phyloP scores from a whole-genome alignment of 2,113 vertebrate species.

The Lagopus leucura region DNA sequence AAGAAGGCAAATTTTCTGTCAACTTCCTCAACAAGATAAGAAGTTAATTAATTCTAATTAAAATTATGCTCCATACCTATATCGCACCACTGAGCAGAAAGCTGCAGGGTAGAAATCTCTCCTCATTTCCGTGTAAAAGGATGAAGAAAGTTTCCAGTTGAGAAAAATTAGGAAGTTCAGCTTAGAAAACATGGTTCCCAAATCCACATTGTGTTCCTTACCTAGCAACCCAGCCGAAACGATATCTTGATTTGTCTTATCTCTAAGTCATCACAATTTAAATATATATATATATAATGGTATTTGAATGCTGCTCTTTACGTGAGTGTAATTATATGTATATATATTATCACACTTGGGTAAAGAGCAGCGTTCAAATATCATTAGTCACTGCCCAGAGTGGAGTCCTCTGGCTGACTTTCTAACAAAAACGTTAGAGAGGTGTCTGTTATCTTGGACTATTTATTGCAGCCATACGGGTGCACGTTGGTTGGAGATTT shows the following conservation, averaged over 20 bases:
- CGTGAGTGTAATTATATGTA: not conserved
- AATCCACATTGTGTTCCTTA: not conserved
- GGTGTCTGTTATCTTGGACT: slow-evolving; percentile 67
- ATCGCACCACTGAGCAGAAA: not conserved
- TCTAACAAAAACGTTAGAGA: slow-evolving; percentile 46
- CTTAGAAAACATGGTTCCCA: not conserved
- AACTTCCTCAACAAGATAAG: not conserved
- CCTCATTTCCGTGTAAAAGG: not conserved
- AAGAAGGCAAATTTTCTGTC: not conserved
- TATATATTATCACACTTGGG: not conserved
- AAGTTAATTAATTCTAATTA: not conserved
- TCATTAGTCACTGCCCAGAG: slow-evolving; percentile 35
- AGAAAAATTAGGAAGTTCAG: not conserved
- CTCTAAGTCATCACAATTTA: not conserved
- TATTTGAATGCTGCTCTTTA: too few species aligned
- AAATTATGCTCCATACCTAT: not conserved
- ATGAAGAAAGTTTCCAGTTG: not conserved
- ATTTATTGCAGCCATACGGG: slow-evolving; percentile 59
- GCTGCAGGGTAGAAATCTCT: not conserved
- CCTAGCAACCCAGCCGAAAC: not conserved
- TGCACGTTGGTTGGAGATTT: not conserved
- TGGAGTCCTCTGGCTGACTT: slow-evolving; percentile 70
- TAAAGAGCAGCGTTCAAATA: slow-evolving; percentile 21
- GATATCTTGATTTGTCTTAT: not conserved
- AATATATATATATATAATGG: not conserved